phyloP scores from a whole-genome alignment of 2,113 vertebrate genomes.

The Bubo scandiacus region DNA sequence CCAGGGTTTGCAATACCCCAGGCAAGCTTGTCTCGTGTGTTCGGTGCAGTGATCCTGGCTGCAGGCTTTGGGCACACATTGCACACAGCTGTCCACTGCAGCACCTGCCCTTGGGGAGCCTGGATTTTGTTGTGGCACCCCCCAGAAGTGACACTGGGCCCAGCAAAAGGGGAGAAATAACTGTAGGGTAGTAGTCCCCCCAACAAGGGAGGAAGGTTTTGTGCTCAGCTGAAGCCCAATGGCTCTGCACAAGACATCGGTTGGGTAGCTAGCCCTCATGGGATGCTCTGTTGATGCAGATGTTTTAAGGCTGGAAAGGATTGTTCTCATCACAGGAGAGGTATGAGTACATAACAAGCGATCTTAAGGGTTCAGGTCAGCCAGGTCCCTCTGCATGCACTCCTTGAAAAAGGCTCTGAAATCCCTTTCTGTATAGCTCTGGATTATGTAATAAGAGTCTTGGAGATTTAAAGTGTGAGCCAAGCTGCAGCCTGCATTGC shows the following conservation, averaged over 20 bases:
- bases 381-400: not conserved
- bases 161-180: not conserved
- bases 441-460: not conserved
- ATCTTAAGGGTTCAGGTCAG: not conserved
- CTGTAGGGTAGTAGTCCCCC: too few species aligned
- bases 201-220: not conserved
- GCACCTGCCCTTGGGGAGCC: not conserved
- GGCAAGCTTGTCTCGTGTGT: not conserved
- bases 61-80: accelerated
- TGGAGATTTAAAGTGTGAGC: not conserved
- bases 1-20: not conserved
- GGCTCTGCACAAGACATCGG: not conserved
- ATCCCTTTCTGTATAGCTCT: not conserved
- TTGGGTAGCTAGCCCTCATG: not conserved
- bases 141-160: not conserved
- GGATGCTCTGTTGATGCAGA: not conserved
- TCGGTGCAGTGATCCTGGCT: accelerated
- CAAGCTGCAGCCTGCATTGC: not conserved
- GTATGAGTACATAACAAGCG: not conserved
- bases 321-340: not conserved
- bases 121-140: not conserved
- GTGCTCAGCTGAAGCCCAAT: too few species aligned
- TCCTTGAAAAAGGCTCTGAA: not conserved
- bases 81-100: not conserved
- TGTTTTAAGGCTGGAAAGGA: not conserved